Conservation (phyloP, 2,888 invertebrate species). For the Cheilosia variabilis region DNA sequence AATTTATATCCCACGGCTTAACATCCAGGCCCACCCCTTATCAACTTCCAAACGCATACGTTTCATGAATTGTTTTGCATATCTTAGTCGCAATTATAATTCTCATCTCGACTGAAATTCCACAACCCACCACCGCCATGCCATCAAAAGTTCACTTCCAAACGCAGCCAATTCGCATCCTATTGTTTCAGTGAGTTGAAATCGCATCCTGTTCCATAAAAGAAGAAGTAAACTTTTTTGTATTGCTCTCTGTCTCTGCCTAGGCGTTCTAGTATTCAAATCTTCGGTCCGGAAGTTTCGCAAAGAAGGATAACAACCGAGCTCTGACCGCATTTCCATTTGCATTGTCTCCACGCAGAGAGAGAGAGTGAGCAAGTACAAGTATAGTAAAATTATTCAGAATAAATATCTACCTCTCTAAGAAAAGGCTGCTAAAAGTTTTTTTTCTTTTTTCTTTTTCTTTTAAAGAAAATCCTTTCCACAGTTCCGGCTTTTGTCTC, state of each 20-base stretch:
- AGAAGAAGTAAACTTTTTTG: conserved; percentile 24
- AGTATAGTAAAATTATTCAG: conserved; percentile 32
- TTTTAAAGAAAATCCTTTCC: conserved; percentile 4
- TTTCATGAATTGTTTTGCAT: background rate
- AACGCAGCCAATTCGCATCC: conserved; percentile 57
- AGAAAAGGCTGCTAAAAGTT: conserved; percentile 38
- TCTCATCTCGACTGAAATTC: conserved; percentile 20
- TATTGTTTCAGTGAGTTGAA: conserved; percentile 60
- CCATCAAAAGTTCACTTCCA: conserved; percentile 38
- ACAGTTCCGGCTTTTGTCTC: conserved; percentile 37
- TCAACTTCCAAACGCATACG: background rate
- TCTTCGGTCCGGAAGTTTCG: conserved; percentile 52
- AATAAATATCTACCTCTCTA: conserved; percentile 45
- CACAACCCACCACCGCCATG: conserved; percentile 17
- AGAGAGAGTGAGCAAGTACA: conserved; percentile 31
- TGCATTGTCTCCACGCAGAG: conserved; percentile 46
- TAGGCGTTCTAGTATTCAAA: conserved; percentile 49
- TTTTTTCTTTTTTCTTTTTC: background rate
- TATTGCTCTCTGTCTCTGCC: conserved; percentile 8
- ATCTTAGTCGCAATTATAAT: conserved; percentile 34
- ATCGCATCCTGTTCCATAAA: conserved; percentile 29
- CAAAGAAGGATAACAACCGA: conserved; percentile 50
- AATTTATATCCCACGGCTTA: background rate
- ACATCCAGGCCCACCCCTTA: background rate
- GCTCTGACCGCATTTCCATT: conserved; percentile 54